Conservation (phyloP, 1,140 invertebrate genomes). For the Drosophila lacteicornis region DNA sequence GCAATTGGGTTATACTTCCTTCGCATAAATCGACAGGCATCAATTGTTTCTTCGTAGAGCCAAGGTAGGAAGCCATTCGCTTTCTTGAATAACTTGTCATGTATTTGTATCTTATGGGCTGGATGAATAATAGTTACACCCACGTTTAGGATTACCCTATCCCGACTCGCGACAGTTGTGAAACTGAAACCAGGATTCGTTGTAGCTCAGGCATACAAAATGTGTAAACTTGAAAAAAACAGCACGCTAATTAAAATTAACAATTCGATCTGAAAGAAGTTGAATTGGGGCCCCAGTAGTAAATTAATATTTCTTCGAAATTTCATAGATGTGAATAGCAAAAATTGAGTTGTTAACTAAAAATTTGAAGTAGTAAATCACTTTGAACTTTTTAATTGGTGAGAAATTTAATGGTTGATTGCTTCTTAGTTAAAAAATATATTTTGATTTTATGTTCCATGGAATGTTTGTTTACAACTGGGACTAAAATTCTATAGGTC, state of each 20-base stretch:
- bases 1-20: neutral
- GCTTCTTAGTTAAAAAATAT: neutral
- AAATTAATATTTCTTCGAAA: too few species aligned
- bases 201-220: too few species aligned
- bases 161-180: conserved; percentile 13
- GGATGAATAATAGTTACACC: conserved; percentile 7
- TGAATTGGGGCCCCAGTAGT: too few species aligned
- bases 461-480: too few species aligned
- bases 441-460: too few species aligned
- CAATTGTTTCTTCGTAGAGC: conserved; percentile 1
- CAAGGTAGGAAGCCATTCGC: conserved; percentile 27
- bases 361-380: too few species aligned
- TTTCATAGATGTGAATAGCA: too few species aligned
- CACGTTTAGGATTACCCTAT: neutral
- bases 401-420: too few species aligned
- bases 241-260: neutral
- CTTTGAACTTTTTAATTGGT: too few species aligned
- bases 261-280: too few species aligned
- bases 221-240: neutral
- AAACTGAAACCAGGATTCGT: neutral
- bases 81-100: conserved; percentile 6
- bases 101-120: neutral
- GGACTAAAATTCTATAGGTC: too few species aligned
- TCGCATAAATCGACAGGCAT: conserved; percentile 6
- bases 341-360: too few species aligned